phyloP scores from a whole-genome alignment of 2,888 invertebrate species.

The Diarsia rubi region DNA sequence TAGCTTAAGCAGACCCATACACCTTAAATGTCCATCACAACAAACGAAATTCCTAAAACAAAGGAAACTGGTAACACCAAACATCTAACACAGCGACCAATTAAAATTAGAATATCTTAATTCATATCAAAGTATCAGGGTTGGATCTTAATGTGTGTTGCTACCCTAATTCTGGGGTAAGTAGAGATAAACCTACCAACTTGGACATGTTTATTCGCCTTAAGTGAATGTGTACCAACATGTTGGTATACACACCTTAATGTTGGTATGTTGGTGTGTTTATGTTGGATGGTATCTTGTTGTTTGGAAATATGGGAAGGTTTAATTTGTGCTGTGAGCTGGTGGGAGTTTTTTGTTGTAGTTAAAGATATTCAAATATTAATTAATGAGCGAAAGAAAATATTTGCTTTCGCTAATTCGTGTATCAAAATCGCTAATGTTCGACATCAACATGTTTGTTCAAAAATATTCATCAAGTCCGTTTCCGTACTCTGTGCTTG shows the following conservation, averaged over 20 bases:
- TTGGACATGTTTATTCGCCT: constrained; percentile 87
- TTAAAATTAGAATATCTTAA: constrained; percentile 94
- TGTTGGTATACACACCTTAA: neutral
- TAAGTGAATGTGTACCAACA: constrained; percentile 81
- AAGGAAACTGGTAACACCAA: constrained; percentile 71
- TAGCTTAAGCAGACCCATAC: neutral
- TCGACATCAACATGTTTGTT: neutral
- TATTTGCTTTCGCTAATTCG: too few relatives aligned
- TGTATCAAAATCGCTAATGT: neutral
- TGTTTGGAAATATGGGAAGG: constrained; percentile 40
- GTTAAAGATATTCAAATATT: too few relatives aligned
- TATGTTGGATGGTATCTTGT: constrained; percentile 51
- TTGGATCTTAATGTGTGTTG: constrained; percentile 89
- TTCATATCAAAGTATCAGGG: constrained; percentile 92
- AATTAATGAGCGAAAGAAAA: too few relatives aligned
- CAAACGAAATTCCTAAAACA: constrained; percentile 60
- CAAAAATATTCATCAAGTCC: too few relatives aligned
- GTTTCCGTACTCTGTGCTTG: too few relatives aligned
- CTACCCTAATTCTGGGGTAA: constrained; percentile 89
- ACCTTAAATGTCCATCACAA: constrained; percentile 1
- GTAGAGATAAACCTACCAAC: constrained; percentile 83
- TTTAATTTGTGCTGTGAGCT: constrained; percentile 32
- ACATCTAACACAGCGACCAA: constrained; percentile 76
- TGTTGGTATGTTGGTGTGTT: constrained; percentile 51
- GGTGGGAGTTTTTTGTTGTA: neutral